These are phyloP conservation scores for Yasuhikotakia modesta DNA, from an alignment of 2,797 vertebrate genomes.

Conservation along the genomic window DNA sequence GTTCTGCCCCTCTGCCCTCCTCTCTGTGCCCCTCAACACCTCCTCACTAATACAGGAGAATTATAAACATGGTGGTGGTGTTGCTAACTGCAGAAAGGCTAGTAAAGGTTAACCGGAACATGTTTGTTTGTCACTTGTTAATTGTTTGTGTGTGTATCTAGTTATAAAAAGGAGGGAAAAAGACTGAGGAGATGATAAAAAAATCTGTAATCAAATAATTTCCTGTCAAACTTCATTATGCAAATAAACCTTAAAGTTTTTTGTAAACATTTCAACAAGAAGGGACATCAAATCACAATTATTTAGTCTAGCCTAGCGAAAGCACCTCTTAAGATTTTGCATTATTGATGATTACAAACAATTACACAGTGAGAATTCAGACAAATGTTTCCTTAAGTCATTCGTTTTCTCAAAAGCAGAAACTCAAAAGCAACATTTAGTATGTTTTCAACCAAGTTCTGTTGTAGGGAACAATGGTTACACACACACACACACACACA, in stretches of 20 bases:
- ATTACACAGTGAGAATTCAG: slow-evolving; percentile 75
- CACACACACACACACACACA: not conserved
- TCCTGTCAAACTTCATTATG: slow-evolving; percentile 80
- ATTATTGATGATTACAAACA: slow-evolving; percentile 84
- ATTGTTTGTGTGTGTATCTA: slow-evolving; percentile 37
- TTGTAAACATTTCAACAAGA: slow-evolving; percentile 76
- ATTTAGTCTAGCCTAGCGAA: slow-evolving; percentile 81
- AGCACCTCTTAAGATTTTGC: slow-evolving; percentile 79
- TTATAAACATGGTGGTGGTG: not conserved
- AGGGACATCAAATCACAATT: slow-evolving; percentile 84
- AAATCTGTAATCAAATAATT: slow-evolving; percentile 87
- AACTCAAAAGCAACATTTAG: no score
- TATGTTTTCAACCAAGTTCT: no score
- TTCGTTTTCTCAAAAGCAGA: no score
- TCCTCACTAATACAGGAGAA: not conserved
- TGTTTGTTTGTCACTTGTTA: slow-evolving; percentile 40
- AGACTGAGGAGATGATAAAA: slow-evolving; percentile 81
- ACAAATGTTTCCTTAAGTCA: slow-evolving; percentile 77
- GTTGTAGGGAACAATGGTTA: slow-evolving; percentile 63
- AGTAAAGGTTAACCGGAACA: slow-evolving; percentile 40
- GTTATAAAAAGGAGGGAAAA: slow-evolving; percentile 29
- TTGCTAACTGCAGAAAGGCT: slow-evolving; percentile 1
- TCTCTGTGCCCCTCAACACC: slow-evolving; percentile 31
- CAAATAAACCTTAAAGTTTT: slow-evolving; percentile 87
- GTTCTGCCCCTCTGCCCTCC: slow-evolving; percentile 60